Percentiles rank a stretch among this genome's conserved stretches.
Evolutionary conservation across 2,113 vertebrate species (phyloP).

Genomic region (Lonchura striata): DNA sequence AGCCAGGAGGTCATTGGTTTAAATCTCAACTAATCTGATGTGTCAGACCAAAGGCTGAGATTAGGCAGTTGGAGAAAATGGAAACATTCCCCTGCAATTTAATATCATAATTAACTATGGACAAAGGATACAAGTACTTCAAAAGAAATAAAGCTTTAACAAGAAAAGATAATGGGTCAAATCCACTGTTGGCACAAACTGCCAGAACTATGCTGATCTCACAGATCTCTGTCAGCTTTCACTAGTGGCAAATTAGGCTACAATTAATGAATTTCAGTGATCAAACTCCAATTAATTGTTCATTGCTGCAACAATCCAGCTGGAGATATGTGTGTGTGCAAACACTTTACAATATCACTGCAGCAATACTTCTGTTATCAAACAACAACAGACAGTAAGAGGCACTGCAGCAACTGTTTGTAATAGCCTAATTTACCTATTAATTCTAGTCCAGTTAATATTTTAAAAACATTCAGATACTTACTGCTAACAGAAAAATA

Average conservation of each 20-base stretch:
- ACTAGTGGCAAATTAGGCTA: constrained; percentile 50
- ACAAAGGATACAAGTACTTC: constrained; percentile 53
- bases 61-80: constrained; percentile 58
- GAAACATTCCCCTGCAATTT: constrained; percentile 68
- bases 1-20: constrained; percentile 69
- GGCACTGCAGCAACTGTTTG: neutral
- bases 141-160: constrained; percentile 47
- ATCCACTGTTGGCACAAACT: constrained; percentile 27
- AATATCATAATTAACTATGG: constrained; percentile 66
- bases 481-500: neutral
- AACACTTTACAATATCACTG: neutral
- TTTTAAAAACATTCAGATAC: neutral
- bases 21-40: constrained; percentile 69
- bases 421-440: neutral
- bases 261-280: constrained; percentile 63
- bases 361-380: neutral
- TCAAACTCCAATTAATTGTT: constrained; percentile 49
- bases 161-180: constrained; percentile 58
- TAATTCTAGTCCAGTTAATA: neutral
- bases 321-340: neutral
- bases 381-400: neutral
- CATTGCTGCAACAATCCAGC: constrained; percentile 47
- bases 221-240: constrained; percentile 40
- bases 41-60: constrained; percentile 72
- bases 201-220: neutral